Base-by-base conservation (phyloP, 2,888 invertebrate species). In the Noctua fimbriata region DNA sequence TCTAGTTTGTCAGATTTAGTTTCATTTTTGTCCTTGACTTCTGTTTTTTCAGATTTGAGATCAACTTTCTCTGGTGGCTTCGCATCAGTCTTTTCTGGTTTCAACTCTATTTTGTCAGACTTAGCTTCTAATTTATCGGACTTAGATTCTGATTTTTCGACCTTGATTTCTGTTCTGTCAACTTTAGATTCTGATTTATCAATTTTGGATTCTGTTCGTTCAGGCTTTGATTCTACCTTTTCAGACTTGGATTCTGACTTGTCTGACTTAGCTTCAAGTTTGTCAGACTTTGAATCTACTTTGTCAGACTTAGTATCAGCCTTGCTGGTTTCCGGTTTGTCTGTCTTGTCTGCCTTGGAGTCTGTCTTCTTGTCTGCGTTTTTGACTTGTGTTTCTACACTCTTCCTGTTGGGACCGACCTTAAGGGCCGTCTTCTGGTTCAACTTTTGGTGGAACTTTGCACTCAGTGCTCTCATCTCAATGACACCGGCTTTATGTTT, bases 401-500 rank as follows among this genome's bases (percentile, higher is more conserved):
- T 96, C 81, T 96, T 96, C 58, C 95, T 93, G 69, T 87, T 92
- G 32, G 93, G 92, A 0, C 93, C 87, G 74, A 96, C 91, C 82
- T 95, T 96, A 2, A 95, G 85, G 0, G 94, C 92, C 1, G 90
- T 28, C 36, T 92, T 92, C 76, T 92, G 89, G 74, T 85, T 85
- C 0, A 96, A 90, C 81, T 96, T 96, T 21, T 96, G 94, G 83
- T 95, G 95, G 85, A 95, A 96, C 79, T 96, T 96, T 0, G 95
- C 94, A 82, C 96, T 96, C 0, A 97, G 88, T 0, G 97, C 96
- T 87, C 97, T 90, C 97, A 97, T 97, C 84, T 97, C 97, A 70
- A 97, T 97, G 5, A 97, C 97, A 3, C 97, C 97, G 2, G 90
- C 93, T 85, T 97, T 96, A 83, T 95, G 96, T 88, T 96, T 96